phyloP scores from a whole-genome alignment of 2,113 vertebrate species.

The Kobus ellipsiprymnus region DNA sequence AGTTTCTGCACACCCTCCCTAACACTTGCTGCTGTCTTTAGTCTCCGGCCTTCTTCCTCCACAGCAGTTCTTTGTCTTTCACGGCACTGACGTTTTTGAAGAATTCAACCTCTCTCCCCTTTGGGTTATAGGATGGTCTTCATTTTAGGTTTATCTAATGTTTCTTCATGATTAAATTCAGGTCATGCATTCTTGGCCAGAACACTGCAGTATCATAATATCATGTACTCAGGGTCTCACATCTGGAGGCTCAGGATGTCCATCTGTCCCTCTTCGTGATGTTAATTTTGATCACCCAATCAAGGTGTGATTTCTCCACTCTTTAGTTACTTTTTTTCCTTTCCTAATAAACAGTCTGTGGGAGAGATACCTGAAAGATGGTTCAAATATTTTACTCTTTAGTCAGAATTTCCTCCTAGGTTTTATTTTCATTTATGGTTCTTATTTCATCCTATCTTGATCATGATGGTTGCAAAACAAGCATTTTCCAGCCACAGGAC shows the following conservation, averaged over 20 bases:
- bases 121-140: neutral
- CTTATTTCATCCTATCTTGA: neutral
- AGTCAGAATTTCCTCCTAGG: neutral
- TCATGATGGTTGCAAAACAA: neutral
- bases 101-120: neutral
- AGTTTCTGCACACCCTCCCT: no score
- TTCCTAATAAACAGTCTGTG: neutral
- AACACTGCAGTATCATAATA: neutral
- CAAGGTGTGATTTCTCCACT: neutral
- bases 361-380: neutral
- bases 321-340: neutral
- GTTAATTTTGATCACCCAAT: neutral
- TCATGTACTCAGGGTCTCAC: neutral
- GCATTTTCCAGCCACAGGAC: neutral
- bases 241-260: neutral
- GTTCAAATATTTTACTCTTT: neutral
- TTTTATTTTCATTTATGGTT: neutral
- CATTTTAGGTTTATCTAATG: neutral
- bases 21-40: no score
- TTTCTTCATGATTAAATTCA: neutral
- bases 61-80: neutral
- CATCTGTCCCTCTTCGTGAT: neutral
- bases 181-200: neutral
- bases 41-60: neutral
- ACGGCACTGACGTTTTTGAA: neutral